Percentiles rank a stretch among this genome's conserved stretches.
Conservation (phyloP, 2,113 vertebrate species). For the Halcyon malimbica region DNA sequence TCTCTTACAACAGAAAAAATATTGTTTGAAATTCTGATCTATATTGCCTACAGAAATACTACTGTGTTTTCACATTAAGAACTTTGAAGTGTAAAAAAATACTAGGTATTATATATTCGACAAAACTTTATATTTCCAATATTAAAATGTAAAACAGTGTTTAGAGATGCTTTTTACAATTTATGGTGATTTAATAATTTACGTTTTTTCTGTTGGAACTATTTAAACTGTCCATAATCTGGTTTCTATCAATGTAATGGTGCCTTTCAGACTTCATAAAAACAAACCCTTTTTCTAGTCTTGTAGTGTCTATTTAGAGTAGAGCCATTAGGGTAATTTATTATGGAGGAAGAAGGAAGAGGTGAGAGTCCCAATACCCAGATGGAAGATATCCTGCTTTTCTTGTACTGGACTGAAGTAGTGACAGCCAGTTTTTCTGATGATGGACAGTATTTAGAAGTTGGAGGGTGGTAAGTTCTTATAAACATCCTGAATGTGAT, state of each 20-base stretch:
- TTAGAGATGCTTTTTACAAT: background rate
- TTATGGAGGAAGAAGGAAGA: background rate
- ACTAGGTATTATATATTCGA: background rate
- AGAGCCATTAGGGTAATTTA: background rate
- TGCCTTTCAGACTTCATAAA: background rate
- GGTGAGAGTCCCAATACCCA: background rate
- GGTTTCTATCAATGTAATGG: background rate
- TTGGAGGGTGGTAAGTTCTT: background rate
- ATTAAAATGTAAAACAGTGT: background rate
- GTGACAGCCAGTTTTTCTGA: background rate
- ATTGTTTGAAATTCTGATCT: background rate
- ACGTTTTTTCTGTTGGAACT: background rate
- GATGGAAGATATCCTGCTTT: background rate
- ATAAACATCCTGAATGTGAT: background rate
- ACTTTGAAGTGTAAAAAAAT: background rate
- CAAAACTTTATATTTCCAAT: background rate
- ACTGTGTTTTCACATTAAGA: background rate
- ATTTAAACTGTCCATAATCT: background rate
- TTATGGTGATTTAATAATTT: background rate
- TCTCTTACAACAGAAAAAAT: background rate
- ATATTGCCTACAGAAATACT: background rate
- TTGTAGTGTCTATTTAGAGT: background rate
- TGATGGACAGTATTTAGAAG: background rate
- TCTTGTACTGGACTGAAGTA: background rate
- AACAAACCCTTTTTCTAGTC: background rate